Conservation (phyloP, 2,888 invertebrate species). For the Oscheius sp. region DNA sequence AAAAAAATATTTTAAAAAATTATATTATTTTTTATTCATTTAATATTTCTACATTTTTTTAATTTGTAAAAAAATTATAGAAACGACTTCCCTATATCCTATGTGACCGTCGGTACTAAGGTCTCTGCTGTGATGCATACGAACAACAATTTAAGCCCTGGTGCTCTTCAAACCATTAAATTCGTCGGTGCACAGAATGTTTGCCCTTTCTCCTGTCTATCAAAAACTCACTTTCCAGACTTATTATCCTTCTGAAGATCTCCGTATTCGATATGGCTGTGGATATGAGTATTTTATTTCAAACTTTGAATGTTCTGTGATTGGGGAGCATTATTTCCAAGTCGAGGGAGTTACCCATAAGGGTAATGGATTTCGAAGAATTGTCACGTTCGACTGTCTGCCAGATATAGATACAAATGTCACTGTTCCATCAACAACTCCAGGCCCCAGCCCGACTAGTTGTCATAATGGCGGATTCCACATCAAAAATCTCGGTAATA, state of each 20-base stretch:
- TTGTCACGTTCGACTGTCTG: conserved; percentile 44
- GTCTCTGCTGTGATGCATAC: not conserved
- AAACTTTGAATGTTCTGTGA: conserved; percentile 41
- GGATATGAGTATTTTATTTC: conserved; percentile 49
- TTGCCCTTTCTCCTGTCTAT: not conserved
- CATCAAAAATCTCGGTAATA: conserved; percentile 38
- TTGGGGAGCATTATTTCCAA: conserved; percentile 25
- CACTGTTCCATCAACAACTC: conserved; percentile 6
- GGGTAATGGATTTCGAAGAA: conserved; percentile 56
- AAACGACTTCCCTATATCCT: conserved; percentile 42
- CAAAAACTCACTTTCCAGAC: conserved; percentile 30
- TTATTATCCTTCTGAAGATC: conserved; percentile 36
- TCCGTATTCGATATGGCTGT: conserved; percentile 50
- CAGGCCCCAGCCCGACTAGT: not conserved
- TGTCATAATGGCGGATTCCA: conserved; percentile 51
- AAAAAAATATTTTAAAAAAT: not conserved
- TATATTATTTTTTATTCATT: no score
- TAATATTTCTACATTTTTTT: no score
- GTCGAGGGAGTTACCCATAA: conserved; percentile 36
- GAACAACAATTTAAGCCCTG: conserved; percentile 15
- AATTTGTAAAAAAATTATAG: conserved; percentile 25
- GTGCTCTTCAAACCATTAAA: conserved; percentile 2
- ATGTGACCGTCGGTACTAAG: not conserved
- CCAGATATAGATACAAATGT: conserved; percentile 30
- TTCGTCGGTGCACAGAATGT: conserved; percentile 44